A percentile compares a stretch with the other conserved stretches of the same genome.
phyloP scores from a whole-genome alignment of 37 sponge, comb jelly and placozoan genomes.

The Halisarca cf. caerulea region DNA sequence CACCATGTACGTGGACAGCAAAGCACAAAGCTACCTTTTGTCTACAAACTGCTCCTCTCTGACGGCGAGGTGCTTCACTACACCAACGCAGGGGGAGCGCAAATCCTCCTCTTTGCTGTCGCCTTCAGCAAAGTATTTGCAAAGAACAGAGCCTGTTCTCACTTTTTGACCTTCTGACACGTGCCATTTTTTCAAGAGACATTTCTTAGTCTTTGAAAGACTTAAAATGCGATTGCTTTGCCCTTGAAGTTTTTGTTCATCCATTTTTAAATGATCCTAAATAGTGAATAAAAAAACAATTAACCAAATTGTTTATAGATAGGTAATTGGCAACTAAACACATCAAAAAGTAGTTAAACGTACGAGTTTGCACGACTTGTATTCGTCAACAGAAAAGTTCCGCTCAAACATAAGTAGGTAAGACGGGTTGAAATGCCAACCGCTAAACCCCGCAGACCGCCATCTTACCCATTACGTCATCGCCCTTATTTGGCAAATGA shows the following conservation, averaged over 20 bases:
- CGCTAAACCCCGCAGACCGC: too few relatives aligned
- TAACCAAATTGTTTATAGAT: neutral
- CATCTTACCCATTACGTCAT: too few relatives aligned
- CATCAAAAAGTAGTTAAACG: too few relatives aligned
- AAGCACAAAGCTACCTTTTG: constrained; percentile 43
- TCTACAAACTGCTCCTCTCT: constrained; percentile 53
- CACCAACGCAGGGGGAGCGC: constrained; percentile 61
- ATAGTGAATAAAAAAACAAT: neutral
- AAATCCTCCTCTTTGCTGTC: constrained; percentile 30
- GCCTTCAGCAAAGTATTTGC: constrained; percentile 36
- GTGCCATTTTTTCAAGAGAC: constrained; percentile 27
- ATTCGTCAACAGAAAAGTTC: too few relatives aligned
- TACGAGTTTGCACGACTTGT: too few relatives aligned
- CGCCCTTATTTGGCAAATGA: too few relatives aligned
- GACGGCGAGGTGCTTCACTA: constrained; percentile 46
- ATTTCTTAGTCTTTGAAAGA: neutral
- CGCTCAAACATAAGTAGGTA: too few relatives aligned
- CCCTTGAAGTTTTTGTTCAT: too few relatives aligned
- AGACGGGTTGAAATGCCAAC: too few relatives aligned
- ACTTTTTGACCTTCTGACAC: constrained; percentile 66
- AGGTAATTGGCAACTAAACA: neutral
- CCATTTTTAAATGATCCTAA: neutral
- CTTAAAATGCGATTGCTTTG: neutral
- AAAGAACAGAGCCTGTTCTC: constrained; percentile 66
- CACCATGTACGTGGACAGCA: too few relatives aligned